phyloP scores from a whole-genome alignment of 2,888 invertebrate species.

The Cyaniris semiargus region DNA sequence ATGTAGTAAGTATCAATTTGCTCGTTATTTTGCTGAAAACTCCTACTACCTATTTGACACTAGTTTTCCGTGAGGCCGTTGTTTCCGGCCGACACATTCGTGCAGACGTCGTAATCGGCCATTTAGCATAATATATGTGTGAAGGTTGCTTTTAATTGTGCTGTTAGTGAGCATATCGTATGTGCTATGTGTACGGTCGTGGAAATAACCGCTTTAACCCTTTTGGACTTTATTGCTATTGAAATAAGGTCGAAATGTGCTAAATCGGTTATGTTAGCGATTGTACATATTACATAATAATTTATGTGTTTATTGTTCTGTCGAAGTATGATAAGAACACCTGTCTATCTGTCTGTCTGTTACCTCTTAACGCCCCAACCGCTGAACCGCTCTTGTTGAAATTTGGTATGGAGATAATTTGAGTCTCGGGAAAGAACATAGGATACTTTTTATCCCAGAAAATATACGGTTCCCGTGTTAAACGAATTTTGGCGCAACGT shows the following conservation, averaged over 20 bases:
- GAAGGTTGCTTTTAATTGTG: slow-evolving; percentile 9
- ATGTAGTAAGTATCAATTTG: background rate
- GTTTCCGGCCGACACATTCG: background rate
- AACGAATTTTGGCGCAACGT: too few relatives aligned
- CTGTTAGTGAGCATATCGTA: background rate
- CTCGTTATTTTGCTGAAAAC: background rate
- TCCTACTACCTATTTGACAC: background rate
- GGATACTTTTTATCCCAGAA: background rate
- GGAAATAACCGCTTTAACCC: background rate
- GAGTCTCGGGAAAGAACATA: too few relatives aligned
- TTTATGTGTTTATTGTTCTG: too few relatives aligned
- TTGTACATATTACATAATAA: background rate
- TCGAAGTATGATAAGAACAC: too few relatives aligned
- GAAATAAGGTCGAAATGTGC: background rate
- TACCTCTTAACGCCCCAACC: background rate
- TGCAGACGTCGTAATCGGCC: background rate
- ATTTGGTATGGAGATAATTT: background rate
- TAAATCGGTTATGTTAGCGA: background rate
- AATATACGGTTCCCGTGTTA: background rate
- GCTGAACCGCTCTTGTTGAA: background rate
- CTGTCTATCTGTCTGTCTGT: too few relatives aligned
- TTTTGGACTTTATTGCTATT: background rate
- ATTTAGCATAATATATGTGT: background rate
- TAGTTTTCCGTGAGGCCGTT: background rate
- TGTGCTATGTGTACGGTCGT: background rate